Percentiles rank a stretch among this genome's conserved stretches.
These are phyloP conservation scores for Syrmaticus mikado DNA, from an alignment of 2,113 vertebrate species.

Conservation along the genomic window DNA sequence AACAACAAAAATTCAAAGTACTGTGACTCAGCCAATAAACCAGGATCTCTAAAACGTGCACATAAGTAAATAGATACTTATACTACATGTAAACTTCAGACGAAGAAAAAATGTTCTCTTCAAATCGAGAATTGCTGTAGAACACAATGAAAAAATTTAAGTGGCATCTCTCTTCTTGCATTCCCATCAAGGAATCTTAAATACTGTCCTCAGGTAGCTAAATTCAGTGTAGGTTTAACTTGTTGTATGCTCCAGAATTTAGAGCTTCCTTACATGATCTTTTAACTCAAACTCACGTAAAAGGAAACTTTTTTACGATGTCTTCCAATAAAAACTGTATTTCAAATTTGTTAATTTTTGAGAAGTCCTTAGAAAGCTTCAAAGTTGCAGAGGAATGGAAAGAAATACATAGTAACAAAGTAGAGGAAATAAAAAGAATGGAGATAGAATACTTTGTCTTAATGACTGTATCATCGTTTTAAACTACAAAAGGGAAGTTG, in stretches of 20 bases:
- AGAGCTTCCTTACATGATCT: conserved; percentile 1
- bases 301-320: background rate
- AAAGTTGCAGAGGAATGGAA: background rate
- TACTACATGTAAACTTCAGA: background rate
- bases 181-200: conserved; percentile 28
- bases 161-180: conserved; percentile 33
- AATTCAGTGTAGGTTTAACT: conserved; percentile 31
- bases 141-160: background rate
- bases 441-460: background rate
- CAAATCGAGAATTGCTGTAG: background rate
- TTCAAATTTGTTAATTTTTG: background rate
- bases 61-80: background rate
- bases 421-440: background rate
- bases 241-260: background rate
- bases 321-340: background rate
- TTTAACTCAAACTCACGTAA: background rate
- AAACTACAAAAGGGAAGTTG: background rate
- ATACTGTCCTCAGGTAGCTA: conserved; percentile 19
- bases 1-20: conserved; percentile 14
- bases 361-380: background rate
- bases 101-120: conserved; percentile 2
- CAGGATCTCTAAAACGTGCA: background rate
- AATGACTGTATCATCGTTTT: background rate
- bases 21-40: conserved; percentile 1
- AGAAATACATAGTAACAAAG: background rate